These are phyloP conservation scores for Aleiodes sp. DNA, from an alignment of 1,140 invertebrate species.

Conservation along the genomic window DNA sequence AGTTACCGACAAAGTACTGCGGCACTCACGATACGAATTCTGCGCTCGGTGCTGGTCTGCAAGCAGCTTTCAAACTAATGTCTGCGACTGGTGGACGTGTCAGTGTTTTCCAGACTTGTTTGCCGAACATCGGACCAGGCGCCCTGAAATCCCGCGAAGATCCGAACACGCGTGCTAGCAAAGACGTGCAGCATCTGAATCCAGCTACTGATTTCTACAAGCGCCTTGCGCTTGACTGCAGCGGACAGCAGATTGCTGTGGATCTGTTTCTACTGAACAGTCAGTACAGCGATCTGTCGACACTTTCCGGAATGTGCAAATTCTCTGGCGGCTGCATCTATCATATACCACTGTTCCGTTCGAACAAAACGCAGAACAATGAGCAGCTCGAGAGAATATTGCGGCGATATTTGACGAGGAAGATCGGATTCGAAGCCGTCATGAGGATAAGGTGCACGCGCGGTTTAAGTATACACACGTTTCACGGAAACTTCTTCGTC, in stretches of 20 bases:
- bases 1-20: constrained; percentile 83
- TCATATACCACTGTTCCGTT: constrained; percentile 91
- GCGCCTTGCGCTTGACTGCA: constrained; percentile 94
- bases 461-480: constrained; percentile 94
- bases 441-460: constrained; percentile 96
- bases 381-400: constrained; percentile 83
- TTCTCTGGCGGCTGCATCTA: constrained; percentile 95
- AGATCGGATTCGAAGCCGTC: constrained; percentile 99
- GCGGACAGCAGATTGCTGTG: constrained; percentile 94
- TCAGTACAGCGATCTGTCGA: constrained; percentile 94
- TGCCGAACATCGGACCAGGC: constrained; percentile 93
- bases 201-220: constrained; percentile 99
- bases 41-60: constrained; percentile 91
- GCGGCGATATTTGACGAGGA: constrained; percentile 90
- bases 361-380: constrained; percentile 74
- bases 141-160: constrained; percentile 85
- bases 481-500: constrained; percentile 99
- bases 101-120: constrained; percentile 90
- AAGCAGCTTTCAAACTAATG: constrained; percentile 92
- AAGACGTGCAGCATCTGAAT: constrained; percentile 85
- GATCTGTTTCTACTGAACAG: constrained; percentile 95
- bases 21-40: constrained; percentile 79
- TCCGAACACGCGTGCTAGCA: constrained; percentile 81
- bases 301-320: constrained; percentile 91
- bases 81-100: constrained; percentile 92